phyloP scores from a whole-genome alignment of 2,797 vertebrate genomes.

The Sebastes hopkinsi region DNA sequence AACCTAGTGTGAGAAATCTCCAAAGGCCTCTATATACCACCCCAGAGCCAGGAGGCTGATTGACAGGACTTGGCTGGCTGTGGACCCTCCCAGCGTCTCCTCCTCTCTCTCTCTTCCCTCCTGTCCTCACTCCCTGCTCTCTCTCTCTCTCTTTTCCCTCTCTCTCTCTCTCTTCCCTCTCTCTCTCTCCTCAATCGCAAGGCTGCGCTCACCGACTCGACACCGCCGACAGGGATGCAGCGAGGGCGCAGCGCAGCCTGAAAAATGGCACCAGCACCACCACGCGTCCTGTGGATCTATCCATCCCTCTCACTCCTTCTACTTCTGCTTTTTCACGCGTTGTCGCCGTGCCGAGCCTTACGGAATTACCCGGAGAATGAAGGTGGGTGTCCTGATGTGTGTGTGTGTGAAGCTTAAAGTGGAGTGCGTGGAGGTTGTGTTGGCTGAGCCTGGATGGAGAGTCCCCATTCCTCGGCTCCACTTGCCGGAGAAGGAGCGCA shows the following conservation, averaged over 20 bases:
- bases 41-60: constrained; percentile 64
- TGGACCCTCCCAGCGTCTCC: constrained; percentile 71
- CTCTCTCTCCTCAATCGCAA: constrained; percentile 67
- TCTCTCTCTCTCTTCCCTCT: constrained; percentile 34
- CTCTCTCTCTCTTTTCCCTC: constrained; percentile 32
- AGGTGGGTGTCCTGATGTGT: constrained; percentile 73
- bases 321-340: constrained; percentile 70
- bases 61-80: constrained; percentile 76
- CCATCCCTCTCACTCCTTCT: constrained; percentile 75
- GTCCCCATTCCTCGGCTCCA: constrained; percentile 34
- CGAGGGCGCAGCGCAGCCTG: constrained; percentile 86
- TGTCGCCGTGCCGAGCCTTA: constrained; percentile 73
- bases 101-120: constrained; percentile 30
- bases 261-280: constrained; percentile 82
- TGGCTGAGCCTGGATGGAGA: constrained; percentile 20
- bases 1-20: neutral
- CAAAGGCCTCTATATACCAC: constrained; percentile 9
- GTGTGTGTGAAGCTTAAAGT: neutral
- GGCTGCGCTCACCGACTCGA: constrained; percentile 80
- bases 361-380: constrained; percentile 88
- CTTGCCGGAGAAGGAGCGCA: constrained; percentile 32
- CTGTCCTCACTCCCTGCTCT: constrained; percentile 36
- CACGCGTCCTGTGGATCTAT: constrained; percentile 84
- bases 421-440: constrained; percentile 26
- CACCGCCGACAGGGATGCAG: constrained; percentile 84